Base-by-base conservation (phyloP, 1,140 invertebrate genomes). In the Chionoecetes opilio region DNA sequence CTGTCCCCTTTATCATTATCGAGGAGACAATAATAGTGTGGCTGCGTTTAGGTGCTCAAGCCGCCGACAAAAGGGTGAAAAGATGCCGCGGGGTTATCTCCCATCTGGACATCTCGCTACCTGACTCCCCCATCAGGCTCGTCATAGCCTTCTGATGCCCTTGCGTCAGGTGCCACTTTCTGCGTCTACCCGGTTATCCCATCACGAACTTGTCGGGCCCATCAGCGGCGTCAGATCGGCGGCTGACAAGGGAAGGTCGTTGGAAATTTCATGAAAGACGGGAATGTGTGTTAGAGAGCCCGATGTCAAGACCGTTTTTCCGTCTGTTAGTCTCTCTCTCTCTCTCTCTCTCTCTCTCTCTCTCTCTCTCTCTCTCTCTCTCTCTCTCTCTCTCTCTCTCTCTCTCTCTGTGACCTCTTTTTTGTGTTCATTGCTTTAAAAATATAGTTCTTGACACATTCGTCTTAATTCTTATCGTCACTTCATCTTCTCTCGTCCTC, bases 161-260 rank as follows among this genome's bases (percentile, higher is more conserved):
- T 26, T 75, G 63, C 63, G 63, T 75, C 63, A 75, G 63, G 63
- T 75, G 63, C 63, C n/a, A 0, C 63, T 3, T 17, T 75, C 63
- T 53, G 46, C 46, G n/a, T n/a, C 63, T 75, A n/a, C 21, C 63
- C n/a, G 63, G 63, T 75, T 75, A 75, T 75, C 63, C 63, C 63
- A 75, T 75, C 63, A 75, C 63, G n/a, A n/a, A 75, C 63, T 75
- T 75, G 63, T 75, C 63, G 26, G 0, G 63, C 21, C 63, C 63
- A 75, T 75, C 63, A 75, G 63, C 63, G 26, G 11, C 26, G 21
- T 75, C 63, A 75, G 63, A 75, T 75, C 63, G 63, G 63, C 63
- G 63, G n/a, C 63, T 75, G 63, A 75, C 63, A 75, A 75, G 63
- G n/a, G 63, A 75, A n/a, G 63, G 21, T 75, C 63, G 63, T 21